phyloP scores from a whole-genome alignment of 2,797 vertebrate species.

The Stomatorhinus walkeri region DNA sequence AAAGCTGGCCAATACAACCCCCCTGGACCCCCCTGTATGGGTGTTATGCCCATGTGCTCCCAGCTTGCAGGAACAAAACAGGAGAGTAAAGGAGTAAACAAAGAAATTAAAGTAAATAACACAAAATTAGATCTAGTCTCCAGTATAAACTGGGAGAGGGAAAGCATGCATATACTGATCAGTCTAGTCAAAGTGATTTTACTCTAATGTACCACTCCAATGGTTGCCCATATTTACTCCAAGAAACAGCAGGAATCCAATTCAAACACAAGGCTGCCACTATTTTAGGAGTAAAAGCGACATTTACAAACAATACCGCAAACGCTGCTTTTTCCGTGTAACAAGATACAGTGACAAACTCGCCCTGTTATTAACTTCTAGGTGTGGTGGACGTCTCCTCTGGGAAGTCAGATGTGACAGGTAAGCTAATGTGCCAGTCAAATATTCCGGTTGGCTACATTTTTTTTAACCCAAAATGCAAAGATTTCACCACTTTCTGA shows the following conservation, averaged over 20 bases:
- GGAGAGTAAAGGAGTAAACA: not conserved
- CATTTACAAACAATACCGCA: not conserved
- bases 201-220: not conserved
- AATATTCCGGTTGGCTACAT: not conserved
- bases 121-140: not conserved
- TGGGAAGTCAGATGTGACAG: conserved; percentile 33
- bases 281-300: not conserved
- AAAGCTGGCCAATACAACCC: not conserved
- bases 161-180: not conserved
- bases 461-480: not conserved
- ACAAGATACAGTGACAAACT: not conserved
- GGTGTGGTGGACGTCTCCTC: conserved; percentile 24
- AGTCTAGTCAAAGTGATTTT: not conserved
- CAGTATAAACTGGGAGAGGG: not conserved
- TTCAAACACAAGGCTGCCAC: not conserved
- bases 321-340: not conserved
- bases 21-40: not conserved
- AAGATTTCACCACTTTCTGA: not conserved
- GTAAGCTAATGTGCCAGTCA: conserved; percentile 24
- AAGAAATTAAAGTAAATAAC: not conserved
- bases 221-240: not conserved
- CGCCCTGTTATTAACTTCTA: conserved; percentile 8
- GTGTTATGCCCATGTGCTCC: not conserved
- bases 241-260: not conserved
- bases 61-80: not conserved